phyloP scores from a whole-genome alignment of 2,797 vertebrate species.

The Dendrocincla tyrannina region DNA sequence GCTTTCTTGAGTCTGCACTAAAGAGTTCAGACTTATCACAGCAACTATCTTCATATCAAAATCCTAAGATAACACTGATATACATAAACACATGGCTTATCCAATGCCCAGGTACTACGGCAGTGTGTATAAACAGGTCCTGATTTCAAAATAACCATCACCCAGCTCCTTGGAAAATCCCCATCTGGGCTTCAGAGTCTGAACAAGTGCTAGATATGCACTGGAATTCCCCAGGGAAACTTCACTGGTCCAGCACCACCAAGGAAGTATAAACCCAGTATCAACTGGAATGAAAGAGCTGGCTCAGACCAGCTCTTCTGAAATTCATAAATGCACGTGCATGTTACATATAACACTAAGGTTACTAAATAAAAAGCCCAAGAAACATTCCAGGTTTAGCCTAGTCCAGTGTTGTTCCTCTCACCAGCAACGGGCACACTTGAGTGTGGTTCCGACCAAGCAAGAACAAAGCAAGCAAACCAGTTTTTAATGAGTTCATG shows the following conservation, averaged over 20 bases:
- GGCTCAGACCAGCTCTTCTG: not conserved
- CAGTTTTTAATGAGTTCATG: not conserved
- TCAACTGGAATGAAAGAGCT: not conserved
- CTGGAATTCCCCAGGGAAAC: not conserved
- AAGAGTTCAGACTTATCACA: not conserved
- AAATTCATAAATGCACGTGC: fast-evolving
- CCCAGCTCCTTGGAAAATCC: not conserved
- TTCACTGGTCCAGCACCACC: not conserved
- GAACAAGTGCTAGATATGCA: not conserved
- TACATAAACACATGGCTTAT: fast-evolving
- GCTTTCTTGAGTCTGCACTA: not conserved
- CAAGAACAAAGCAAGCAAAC: not conserved
- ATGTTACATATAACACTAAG: not conserved
- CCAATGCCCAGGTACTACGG: not conserved
- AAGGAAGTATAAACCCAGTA: not conserved
- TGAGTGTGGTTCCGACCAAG: fast-evolving
- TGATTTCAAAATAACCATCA: not conserved
- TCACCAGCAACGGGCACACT: fast-evolving
- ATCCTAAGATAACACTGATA: not conserved
- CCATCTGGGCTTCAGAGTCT: not conserved
- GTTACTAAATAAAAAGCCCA: not conserved
- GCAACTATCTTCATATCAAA: not conserved
- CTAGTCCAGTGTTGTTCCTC: not conserved
- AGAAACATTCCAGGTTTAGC: not conserved
- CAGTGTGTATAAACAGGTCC: fast-evolving